Evolutionary conservation across 2,888 invertebrate genomes (phyloP).

Genomic region (Cremastobaeus sp.): DNA sequence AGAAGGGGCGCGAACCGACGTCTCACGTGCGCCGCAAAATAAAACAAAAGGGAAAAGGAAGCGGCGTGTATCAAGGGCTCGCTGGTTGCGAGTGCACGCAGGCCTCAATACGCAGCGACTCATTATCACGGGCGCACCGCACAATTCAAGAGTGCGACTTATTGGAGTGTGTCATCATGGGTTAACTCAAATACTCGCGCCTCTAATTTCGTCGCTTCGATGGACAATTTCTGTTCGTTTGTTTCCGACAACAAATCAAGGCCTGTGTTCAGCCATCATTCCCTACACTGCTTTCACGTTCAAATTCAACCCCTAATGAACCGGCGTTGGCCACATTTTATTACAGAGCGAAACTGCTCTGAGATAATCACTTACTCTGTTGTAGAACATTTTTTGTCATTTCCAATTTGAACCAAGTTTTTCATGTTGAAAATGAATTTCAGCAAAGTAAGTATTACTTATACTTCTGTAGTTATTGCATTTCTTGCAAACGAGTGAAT

Average conservation of each 20-base stretch:
- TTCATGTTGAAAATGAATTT: too few relatives aligned
- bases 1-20: constrained; percentile 37
- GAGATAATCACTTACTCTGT: too few relatives aligned
- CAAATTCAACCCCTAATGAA: neutral
- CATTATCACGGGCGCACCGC: constrained; percentile 41
- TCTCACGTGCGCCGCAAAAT: constrained; percentile 24
- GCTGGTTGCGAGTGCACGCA: constrained; percentile 7
- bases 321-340: too few relatives aligned
- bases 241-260: constrained; percentile 5
- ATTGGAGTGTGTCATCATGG: constrained; percentile 54
- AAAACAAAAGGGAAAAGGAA: constrained; percentile 33
- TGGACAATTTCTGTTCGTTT: constrained; percentile 28
- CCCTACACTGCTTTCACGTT: neutral
- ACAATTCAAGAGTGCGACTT: constrained; percentile 48
- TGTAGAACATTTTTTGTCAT: too few relatives aligned
- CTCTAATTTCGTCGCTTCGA: constrained; percentile 37
- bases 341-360: too few relatives aligned
- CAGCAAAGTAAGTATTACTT: too few relatives aligned
- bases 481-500: too few relatives aligned
- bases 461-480: too few relatives aligned
- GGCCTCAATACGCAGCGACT: constrained; percentile 27
- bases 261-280: neutral
- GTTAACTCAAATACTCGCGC: constrained; percentile 36
- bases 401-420: too few relatives aligned
- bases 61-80: constrained; percentile 28